Evolutionary conservation across 2,113 vertebrate species (phyloP), one percentile per base, ranked within the genome.

Genomic region (Pseudorectes ferrugineus): DNA sequence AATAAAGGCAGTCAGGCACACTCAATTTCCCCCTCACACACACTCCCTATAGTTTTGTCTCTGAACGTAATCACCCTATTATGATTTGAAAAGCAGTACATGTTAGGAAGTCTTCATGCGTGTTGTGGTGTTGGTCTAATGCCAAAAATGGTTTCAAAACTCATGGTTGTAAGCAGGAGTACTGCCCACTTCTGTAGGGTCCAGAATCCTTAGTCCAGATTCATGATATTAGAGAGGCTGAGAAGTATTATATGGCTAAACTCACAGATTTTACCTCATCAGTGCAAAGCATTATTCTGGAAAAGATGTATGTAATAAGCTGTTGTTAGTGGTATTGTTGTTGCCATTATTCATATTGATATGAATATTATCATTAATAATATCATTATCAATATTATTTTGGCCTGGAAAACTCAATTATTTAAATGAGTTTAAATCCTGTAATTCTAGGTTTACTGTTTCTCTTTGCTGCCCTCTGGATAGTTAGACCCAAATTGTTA

Each of bases 21-120:
- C 36, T 33, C 12, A 51, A 35, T 45, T 67, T 23, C 3, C 2
- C 5, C 1, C 3, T 16, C n/a, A 14, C 11, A 45, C 2, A 17
- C 2, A 17, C 1, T 0, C 5, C 0, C 1, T 33, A 6, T 22
- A 63, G 1, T 54, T 80, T 72, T 80, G 7, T 12, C 10, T 63
- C 57, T 48, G 31, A 74, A 66, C 7, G 17, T 35, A 57, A 35
- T 48, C 8, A 48, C 7, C 8, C n/a, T 8, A 33, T 24, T 43
- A 57, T 61, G 8, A 22, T 65, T 77, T 74, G 17, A 52, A 68
- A 81, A 85, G 11, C 13, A 63, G 3, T 26, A 35, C 18, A 42
- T 24, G 2, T 42, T 43, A 33, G 4, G 11, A 74, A 54, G 20
- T 24, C 16, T 73, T 73, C 7, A 9, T 45, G 14, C 1, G 2